Base-by-base conservation (phyloP, 2,113 vertebrate species). In the Alaudala cheleensis region DNA sequence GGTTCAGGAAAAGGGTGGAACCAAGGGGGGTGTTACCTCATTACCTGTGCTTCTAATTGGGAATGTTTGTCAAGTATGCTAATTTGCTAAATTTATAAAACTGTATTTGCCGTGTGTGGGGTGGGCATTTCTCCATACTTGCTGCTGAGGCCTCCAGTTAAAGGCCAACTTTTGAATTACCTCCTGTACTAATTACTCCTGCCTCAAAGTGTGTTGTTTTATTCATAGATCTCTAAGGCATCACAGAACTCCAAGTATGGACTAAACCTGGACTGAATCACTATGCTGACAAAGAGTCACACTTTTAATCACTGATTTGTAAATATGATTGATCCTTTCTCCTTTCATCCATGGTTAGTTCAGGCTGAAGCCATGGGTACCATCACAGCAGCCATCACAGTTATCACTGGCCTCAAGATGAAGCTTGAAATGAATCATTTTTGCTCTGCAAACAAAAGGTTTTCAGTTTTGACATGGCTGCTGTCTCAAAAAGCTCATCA, bases 51-150 rank as follows among this genome's bases (percentile, higher is more conserved):
- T 54, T 45, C 57, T 47, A 33, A 54, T 14, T 64, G 28, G 28
- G 22, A 54, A 28, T 45, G 19, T 9, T 26, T 39, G 9, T 33
- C 17, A 64, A 39, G 15, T 39, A 39, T 73, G 18, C 5, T 64
- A 28, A 39, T 33, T 33, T 54, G 6, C 14, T 73, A 47, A 54
- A 64, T 1, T 14, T 54, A 12, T 19, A n/a, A 47, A 47, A 37
- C 10, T 45, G 4, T 10, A 33, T 45, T 53, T 1, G 0, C 40
- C 4, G 14, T 64, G 0, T 19, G 5, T 28, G 28, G 11, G 18
- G 9, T 39, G 26, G 28, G 18, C 5, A 64, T 47, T 64, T 45
- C 64, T 33, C 28, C 9, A 23, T 14, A 17, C 14, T 47, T 73
- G n/a, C 3, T 1, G 3, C n/a, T 33, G 18, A 37, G 14, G 22